Evolutionary conservation across 2,797 vertebrate species (phyloP), one percentile per base, ranked within the genome.

Genomic region (Anisognathus igniventris): DNA sequence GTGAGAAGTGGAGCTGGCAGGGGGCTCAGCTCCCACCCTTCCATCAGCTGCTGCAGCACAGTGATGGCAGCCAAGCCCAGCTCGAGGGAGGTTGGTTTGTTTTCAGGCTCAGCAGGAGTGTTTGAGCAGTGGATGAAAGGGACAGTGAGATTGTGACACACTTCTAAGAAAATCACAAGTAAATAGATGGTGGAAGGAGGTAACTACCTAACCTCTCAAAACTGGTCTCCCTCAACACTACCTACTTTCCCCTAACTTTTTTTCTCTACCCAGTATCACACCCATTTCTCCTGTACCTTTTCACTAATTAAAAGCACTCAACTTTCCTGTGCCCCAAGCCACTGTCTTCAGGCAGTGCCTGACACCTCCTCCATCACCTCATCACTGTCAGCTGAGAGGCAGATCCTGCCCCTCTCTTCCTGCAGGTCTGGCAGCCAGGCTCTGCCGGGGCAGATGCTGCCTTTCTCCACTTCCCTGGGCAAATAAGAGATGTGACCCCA

Each of bases 391-490:
- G 2, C 30, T n/a, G 48, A n/a, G 7, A 2, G 22, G 22, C n/a
- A 30, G 28, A 22, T 20, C 58, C 53, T 60, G 67, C 17, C 56
- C 44, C 28, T 77, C 62, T 19, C 50, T 14, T 21, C 27, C 27
- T 4, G 28, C 1, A 4, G 39, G 31, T 13, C 48, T 25, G 44
- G 57, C 79, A 54, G 31, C 30, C 6, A 7, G 18, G 58, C 35
- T 47, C 15, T 3, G 25, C 60, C 1, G 0, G n/a, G 14, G 14
- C 42, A 42, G 30, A 2, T 23, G 17, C 47, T 33, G 39, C 56
- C 27, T 22, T 0, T 39, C 53, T 17, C 57, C 1, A 0, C 27
- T 39, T 40, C 54, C 28, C 64, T 6, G 22, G 20, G 54, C 10
- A 45, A 19, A n/a, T 0, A 7, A 48, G 42, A 30, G 27, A 39